Evolutionary conservation across 2,113 vertebrate genomes (phyloP).

Genomic region (Aptenodytes patagonicus): DNA sequence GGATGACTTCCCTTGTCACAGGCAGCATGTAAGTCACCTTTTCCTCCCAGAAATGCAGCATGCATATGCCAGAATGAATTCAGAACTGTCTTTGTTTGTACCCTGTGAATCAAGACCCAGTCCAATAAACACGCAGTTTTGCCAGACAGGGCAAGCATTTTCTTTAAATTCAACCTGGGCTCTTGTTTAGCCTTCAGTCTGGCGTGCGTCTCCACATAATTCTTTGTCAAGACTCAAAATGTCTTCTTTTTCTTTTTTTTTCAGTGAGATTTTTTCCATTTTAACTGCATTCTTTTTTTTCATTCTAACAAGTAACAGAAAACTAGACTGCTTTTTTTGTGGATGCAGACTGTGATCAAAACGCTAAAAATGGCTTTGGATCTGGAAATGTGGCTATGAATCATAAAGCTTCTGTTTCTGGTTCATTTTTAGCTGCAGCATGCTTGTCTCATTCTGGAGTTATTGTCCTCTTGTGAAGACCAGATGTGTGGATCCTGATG

Average conservation of each 20-base stretch:
- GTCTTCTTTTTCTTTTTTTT: background rate
- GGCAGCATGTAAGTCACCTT: background rate
- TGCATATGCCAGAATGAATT: background rate
- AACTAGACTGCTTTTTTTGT: background rate
- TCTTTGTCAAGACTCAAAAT: background rate
- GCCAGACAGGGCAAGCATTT: background rate
- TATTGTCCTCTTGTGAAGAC: background rate
- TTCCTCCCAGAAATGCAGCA: background rate
- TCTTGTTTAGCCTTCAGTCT: background rate
- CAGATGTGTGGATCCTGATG: background rate
- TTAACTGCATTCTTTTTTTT: background rate
- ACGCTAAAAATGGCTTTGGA: background rate
- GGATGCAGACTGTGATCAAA: background rate
- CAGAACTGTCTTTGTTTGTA: background rate
- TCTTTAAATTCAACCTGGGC: background rate
- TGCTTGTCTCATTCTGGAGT: background rate
- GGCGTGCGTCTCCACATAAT: fast-evolving
- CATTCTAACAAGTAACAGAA: background rate
- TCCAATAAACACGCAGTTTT: background rate
- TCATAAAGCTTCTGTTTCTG: background rate
- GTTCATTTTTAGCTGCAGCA: background rate
- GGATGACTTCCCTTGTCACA: slow-evolving; percentile 1
- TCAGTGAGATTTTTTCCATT: background rate
- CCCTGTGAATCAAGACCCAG: background rate
- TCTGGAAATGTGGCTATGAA: background rate